Conservation (phyloP, 2,113 vertebrate species). For the Odontesthes bonariensis region DNA sequence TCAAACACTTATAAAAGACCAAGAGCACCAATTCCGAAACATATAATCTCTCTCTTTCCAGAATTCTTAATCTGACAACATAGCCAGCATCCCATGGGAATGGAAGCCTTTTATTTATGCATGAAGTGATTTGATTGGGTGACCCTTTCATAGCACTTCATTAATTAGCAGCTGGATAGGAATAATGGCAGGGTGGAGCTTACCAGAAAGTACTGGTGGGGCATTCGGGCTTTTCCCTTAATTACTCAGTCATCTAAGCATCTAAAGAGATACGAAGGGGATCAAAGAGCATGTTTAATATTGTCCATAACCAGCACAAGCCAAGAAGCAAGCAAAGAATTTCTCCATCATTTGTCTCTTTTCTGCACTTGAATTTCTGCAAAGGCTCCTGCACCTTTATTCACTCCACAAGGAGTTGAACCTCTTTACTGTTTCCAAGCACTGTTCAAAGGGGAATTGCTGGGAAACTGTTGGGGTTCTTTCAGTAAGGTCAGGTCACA, state of each 20-base stretch:
- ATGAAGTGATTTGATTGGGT: slow-evolving; percentile 65
- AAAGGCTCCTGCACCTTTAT: not conserved
- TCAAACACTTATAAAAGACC: slow-evolving; percentile 12
- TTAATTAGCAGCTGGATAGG: slow-evolving; percentile 74
- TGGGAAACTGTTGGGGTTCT: not conserved
- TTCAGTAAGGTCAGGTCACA: not conserved
- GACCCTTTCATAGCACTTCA: slow-evolving; percentile 74
- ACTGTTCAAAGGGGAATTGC: not conserved
- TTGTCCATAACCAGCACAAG: slow-evolving; percentile 21
- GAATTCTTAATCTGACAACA: slow-evolving; percentile 21
- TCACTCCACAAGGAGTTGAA: not conserved
- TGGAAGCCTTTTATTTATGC: slow-evolving; percentile 73
- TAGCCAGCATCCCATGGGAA: slow-evolving; percentile 4
- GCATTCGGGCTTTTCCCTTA: slow-evolving; percentile 61
- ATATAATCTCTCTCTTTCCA: slow-evolving; percentile 17
- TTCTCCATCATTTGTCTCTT: slow-evolving; percentile 28
- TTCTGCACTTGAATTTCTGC: slow-evolving; percentile 4
- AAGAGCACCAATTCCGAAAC: not conserved
- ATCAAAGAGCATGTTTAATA: slow-evolving; percentile 68
- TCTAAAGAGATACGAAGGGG: slow-evolving; percentile 37
- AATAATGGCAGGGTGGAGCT: slow-evolving; percentile 57
- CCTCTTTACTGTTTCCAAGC: not conserved
- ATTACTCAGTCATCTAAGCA: slow-evolving; percentile 62
- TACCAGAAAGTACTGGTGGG: slow-evolving; percentile 33
- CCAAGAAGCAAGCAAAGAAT: not conserved